Evolutionary conservation across 1,140 invertebrate species (phyloP).

Genomic region (Drosophila teissieri): DNA sequence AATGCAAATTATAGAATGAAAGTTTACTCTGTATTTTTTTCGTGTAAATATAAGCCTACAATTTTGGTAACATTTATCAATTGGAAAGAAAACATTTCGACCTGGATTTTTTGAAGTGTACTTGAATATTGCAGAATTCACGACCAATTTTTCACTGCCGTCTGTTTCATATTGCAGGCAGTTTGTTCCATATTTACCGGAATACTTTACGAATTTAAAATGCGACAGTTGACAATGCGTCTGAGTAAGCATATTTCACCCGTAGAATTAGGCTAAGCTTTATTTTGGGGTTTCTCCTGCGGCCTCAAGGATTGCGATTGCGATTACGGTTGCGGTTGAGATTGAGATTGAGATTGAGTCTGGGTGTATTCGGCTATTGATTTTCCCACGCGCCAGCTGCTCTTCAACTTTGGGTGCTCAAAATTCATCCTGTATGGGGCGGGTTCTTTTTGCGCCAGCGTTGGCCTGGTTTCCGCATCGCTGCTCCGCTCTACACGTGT

Average conservation of each 20-base stretch:
- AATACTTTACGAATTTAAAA: not conserved
- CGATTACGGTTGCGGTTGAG: not conserved
- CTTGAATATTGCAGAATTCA: not conserved
- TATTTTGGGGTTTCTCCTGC: not conserved
- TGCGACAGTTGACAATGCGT: slow-evolving; percentile 15
- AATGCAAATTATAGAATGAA: no score
- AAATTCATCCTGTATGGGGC: not conserved
- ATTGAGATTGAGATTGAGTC: not conserved
- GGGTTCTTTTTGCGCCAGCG: not conserved
- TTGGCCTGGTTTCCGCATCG: slow-evolving; percentile 28
- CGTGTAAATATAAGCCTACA: no score
- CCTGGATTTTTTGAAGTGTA: not conserved
- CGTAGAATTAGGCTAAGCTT: slow-evolving; percentile 7
- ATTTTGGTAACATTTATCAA: no score
- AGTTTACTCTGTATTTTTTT: no score
- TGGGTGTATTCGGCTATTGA: not conserved
- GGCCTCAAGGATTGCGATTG: slow-evolving; percentile 8
- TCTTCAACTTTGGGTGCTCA: slow-evolving; percentile 1
- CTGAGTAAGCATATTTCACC: slow-evolving; percentile 27
- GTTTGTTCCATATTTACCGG: slow-evolving; percentile 1
- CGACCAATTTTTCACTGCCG: not conserved
- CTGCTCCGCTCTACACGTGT: slow-evolving; percentile 35
- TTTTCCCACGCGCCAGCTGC: not conserved
- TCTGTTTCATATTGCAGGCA: slow-evolving; percentile 1
- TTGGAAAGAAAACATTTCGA: no score